These are phyloP conservation scores for Oreohelix idahoensis DNA, from an alignment of 1,140 invertebrate species.

Conservation along the genomic window DNA sequence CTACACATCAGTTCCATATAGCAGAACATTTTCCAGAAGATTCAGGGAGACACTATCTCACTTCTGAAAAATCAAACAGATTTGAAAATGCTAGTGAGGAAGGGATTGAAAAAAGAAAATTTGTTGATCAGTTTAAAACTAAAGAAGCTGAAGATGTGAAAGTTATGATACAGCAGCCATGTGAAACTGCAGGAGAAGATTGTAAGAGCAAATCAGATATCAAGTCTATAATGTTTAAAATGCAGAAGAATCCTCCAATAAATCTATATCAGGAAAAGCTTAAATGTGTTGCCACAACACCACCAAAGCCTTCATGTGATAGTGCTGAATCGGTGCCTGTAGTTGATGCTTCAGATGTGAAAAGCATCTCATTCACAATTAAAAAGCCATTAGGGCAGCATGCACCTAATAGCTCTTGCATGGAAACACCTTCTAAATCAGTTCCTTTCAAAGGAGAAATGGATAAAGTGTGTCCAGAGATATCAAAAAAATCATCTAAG, in stretches of 20 bases:
- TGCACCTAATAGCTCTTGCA: neutral
- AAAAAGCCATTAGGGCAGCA: neutral
- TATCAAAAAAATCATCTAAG: neutral
- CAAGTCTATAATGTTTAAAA: neutral
- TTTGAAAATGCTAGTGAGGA: neutral
- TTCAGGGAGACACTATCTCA: neutral
- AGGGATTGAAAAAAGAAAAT: neutral
- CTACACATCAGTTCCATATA: neutral
- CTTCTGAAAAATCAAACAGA: constrained; percentile 2
- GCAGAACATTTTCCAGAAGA: neutral
- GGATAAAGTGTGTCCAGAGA: neutral
- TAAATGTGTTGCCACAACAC: neutral
- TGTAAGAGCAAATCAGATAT: neutral
- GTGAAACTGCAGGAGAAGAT: neutral
- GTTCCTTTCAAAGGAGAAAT: neutral
- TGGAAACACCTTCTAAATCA: neutral
- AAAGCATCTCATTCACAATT: neutral
- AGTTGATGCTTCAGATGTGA: neutral
- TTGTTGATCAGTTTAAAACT: neutral
- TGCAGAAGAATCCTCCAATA: neutral
- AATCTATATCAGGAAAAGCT: neutral
- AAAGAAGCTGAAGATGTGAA: neutral
- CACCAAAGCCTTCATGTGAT: neutral
- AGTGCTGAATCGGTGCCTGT: neutral
- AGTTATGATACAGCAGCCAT: neutral